Base-by-base conservation (phyloP, 35 echinoderm and acorn worm genomes). In the Nesometra sesokonis region DNA sequence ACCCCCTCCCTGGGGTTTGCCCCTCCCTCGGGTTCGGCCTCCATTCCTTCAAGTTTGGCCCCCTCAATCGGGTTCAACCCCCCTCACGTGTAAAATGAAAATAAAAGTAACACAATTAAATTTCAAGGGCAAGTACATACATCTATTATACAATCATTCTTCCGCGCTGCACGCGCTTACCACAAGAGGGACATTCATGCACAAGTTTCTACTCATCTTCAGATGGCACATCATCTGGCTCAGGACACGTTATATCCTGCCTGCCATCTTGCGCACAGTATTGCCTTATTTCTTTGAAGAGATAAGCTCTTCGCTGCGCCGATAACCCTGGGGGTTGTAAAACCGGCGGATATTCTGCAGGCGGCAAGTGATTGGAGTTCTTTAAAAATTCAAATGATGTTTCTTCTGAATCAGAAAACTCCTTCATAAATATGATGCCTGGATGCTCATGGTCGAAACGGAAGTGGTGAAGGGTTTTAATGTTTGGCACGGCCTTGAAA, bases 391-490 rank as follows among this genome's bases (percentile, higher is more conserved):
- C 8, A 37, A 88, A 88, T 13, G 77, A 34, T 35, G 33, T 82
- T 40, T 88, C 87, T 43, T 88, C 87, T 31, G 33, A 81, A 52
- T 80, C 38, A 46, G 35, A 32, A 31, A 80, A 35, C 32, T 80
- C 31, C 81, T 82, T 82, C 30, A 37, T 27, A 23, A 32, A 82
- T 82, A 32, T 35, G 1, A 32, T 32, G 8, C 81, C 29, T 5
- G 32, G 87, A 34, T 88, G 33, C 36, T 86, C 37, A 29, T 30
- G 17, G 33, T 80, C 82, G 35, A 76, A 91, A 47, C 85, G 15
- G 30, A 91, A 82, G 85, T 87, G 79, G 17, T 91, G 90, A 19
- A 35, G 67, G 17, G 29, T 35, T 78, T 91, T 82, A 27, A 92
- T 92, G 27, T 79, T 35, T 38, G 90, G 84, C 4, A 92, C 79